Evolutionary conservation across 2,888 invertebrate genomes (phyloP), one percentile per base, ranked within the genome.

Genomic region (Gari tellinella): DNA sequence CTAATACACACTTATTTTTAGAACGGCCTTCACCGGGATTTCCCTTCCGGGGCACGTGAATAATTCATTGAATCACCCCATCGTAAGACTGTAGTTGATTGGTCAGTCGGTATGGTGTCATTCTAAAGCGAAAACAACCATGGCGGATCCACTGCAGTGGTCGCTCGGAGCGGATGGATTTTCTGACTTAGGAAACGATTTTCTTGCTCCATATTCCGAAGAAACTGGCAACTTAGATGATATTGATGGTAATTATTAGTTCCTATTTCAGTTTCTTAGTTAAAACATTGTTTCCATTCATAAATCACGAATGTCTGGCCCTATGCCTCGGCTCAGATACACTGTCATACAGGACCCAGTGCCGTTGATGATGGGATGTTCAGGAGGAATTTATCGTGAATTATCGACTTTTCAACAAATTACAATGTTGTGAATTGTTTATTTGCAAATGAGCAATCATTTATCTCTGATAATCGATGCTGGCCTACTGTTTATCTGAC

Each of bases 241-340:
- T 53, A 81, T 90, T 57, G 88, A 90, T 83, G 89, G 89, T 89
- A 85, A 86, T 86, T 49, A 43, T 43, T 5, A 15, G 4, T 21
- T 19, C 10, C 19, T 49, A 21, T 49, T 21, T 23, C 4, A 49
- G 19, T 25, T 49, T 17, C 4, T 10, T 49, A 23, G 19, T 23
- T 49, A 45, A 45, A 45, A 4, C 45, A 45, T 19, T 45, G 45
- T 45, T 45, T 19, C 14, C 45, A 19, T 19, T n/a, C 21, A 19
- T 19, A n/a, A 19, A 45, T 12, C 21, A 14, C 45, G 17, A n/a
- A n/a, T n/a, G n/a, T n/a, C n/a, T n/a, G n/a, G n/a, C n/a, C n/a
- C n/a, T n/a, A n/a, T n/a, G n/a, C n/a, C n/a, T n/a, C n/a, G n/a
- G n/a, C n/a, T n/a, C n/a, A n/a, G n/a, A n/a, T n/a, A n/a, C n/a